These are phyloP conservation scores for Eupleurogrammus muticus DNA, from an alignment of 2,797 vertebrate genomes.

Conservation along the genomic window DNA sequence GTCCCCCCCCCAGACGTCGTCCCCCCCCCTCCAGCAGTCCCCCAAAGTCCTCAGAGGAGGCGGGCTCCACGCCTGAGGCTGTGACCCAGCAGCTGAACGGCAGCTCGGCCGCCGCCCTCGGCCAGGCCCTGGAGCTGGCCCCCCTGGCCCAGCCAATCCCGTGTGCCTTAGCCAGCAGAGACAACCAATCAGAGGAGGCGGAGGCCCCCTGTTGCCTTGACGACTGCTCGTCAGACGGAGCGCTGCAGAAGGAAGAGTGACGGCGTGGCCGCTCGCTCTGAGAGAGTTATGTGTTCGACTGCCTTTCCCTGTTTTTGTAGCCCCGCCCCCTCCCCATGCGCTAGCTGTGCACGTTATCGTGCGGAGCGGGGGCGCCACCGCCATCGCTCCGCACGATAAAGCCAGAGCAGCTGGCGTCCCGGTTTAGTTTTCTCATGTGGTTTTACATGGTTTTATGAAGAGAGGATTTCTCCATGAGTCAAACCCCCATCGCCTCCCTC, in stretches of 20 bases:
- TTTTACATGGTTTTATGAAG: slow-evolving; percentile 76
- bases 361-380: too few species aligned
- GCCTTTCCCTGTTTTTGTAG: slow-evolving; percentile 88
- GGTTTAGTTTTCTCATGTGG: slow-evolving; percentile 77
- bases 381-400: slow-evolving; percentile 57
- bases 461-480: slow-evolving; percentile 75
- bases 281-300: slow-evolving; percentile 87
- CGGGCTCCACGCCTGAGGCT: slow-evolving; percentile 77
- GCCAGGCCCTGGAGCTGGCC: slow-evolving; percentile 83
- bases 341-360: too few species aligned
- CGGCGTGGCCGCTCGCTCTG: slow-evolving; percentile 60
- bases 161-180: slow-evolving; percentile 95
- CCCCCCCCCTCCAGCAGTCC: slow-evolving; percentile 83
- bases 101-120: slow-evolving; percentile 84
- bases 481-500: slow-evolving; percentile 55
- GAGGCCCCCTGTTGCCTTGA: slow-evolving; percentile 88
- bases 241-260: slow-evolving; percentile 91
- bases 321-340: slow-evolving; percentile 63
- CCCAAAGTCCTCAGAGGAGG: slow-evolving; percentile 85
- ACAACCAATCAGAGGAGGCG: slow-evolving; percentile 88
- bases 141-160: slow-evolving; percentile 87
- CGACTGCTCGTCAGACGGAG: slow-evolving; percentile 89
- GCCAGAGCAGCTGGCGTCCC: slow-evolving; percentile 54
- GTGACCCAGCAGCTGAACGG: slow-evolving; percentile 85
- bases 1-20: slow-evolving; percentile 61